Percentiles rank a stretch among this genome's conserved stretches.
Evolutionary conservation across 2,113 vertebrate genomes (phyloP).

Genomic region (Cochlearius cochlearius): DNA sequence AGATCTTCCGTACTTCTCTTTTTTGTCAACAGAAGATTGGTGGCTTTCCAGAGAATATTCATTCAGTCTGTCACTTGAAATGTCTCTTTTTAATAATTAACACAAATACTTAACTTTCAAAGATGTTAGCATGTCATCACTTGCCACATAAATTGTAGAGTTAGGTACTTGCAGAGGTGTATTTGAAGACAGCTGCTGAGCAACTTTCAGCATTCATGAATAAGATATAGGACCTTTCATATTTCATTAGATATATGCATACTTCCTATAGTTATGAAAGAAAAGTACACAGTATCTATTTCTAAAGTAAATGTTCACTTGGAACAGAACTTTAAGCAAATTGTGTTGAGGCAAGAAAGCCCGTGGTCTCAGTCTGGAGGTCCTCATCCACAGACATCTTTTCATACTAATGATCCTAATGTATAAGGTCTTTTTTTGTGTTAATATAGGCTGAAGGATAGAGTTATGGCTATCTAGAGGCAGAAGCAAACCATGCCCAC

Average conservation of each 20-base stretch:
- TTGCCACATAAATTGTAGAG: conserved; percentile 54
- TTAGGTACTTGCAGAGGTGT: neutral
- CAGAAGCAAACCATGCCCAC: neutral
- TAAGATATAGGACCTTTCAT: conserved; percentile 44
- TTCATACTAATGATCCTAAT: neutral
- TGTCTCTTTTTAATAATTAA: conserved; percentile 66
- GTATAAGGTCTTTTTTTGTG: neutral
- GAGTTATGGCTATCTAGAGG: neutral
- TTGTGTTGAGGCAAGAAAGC: neutral
- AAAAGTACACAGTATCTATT: neutral
- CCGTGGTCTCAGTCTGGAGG: neutral
- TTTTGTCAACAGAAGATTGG: neutral
- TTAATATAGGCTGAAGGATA: neutral
- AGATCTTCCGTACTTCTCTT: neutral
- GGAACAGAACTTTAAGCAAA: neutral
- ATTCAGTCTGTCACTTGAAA: conserved; percentile 7
- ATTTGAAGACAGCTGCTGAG: conserved; percentile 43
- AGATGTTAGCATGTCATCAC: conserved; percentile 51
- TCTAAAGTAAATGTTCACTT: neutral
- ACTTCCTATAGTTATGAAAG: neutral
- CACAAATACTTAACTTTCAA: conserved; percentile 55
- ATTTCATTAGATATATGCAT: neutral
- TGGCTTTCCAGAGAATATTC: neutral
- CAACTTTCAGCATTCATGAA: conserved; percentile 43
- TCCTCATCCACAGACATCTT: neutral